Percentiles rank a stretch among this genome's conserved stretches.
These are phyloP conservation scores for Pogonocherus hispidulus DNA, from an alignment of 2,888 invertebrate genomes.

Conservation along the genomic window DNA sequence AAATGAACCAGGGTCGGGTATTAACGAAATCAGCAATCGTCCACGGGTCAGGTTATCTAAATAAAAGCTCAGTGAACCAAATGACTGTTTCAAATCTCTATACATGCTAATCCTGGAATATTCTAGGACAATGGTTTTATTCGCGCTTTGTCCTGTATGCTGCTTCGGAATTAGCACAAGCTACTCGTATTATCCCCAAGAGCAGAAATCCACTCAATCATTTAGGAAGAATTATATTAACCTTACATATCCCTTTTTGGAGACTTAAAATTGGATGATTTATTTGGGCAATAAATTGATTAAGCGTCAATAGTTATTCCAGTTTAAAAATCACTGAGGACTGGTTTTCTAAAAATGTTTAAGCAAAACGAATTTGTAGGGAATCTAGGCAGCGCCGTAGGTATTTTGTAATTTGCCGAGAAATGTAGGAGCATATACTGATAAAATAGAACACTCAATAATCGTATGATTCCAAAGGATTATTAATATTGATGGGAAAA, in stretches of 20 bases:
- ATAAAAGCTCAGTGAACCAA: slow-evolving; percentile 55
- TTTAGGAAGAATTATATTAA: slow-evolving; percentile 53
- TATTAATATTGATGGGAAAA: too few species aligned
- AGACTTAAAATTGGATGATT: neutral
- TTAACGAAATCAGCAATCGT: slow-evolving; percentile 48
- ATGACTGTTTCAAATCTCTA: slow-evolving; percentile 60
- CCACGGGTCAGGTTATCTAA: slow-evolving; percentile 51
- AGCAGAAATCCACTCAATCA: slow-evolving; percentile 58
- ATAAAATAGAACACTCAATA: too few species aligned
- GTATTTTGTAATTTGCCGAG: too few species aligned
- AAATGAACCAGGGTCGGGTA: slow-evolving; percentile 23
- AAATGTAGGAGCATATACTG: too few species aligned
- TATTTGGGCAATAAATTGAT: neutral
- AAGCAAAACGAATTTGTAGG: too few species aligned
- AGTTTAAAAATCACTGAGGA: too few species aligned
- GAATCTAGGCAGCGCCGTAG: too few species aligned
- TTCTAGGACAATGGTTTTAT: slow-evolving; percentile 64
- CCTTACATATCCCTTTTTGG: slow-evolving; percentile 13
- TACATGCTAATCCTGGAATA: slow-evolving; percentile 63
- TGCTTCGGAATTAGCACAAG: slow-evolving; percentile 55
- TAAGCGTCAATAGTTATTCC: too few species aligned
- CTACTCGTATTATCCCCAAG: slow-evolving; percentile 57
- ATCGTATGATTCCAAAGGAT: too few species aligned
- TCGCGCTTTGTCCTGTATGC: slow-evolving; percentile 57
- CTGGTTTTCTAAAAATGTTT: too few species aligned